Conservation (phyloP, 2,888 invertebrate genomes). For the Abscondita cerata region DNA sequence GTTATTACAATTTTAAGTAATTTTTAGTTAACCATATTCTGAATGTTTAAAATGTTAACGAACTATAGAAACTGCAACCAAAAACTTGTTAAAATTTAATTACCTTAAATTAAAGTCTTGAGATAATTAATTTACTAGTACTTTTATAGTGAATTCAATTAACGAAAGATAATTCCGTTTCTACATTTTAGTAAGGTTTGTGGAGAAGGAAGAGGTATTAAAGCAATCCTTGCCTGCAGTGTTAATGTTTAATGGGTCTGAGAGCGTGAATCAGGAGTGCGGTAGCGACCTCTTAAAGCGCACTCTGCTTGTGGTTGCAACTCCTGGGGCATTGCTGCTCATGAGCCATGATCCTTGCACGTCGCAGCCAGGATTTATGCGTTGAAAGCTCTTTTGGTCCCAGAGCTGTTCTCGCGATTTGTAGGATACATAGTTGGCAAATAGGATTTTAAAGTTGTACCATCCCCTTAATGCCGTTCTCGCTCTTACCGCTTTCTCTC, state of each 20-base stretch:
- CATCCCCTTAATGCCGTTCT: slow-evolving; percentile 12
- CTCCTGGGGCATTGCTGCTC: slow-evolving; percentile 36
- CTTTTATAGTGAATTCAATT: slow-evolving; percentile 27
- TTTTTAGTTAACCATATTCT: too few species aligned
- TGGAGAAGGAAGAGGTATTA: slow-evolving; percentile 36
- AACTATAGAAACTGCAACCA: too few species aligned
- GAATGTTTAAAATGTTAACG: too few species aligned
- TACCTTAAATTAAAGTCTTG: too few species aligned
- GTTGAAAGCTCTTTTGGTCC: slow-evolving; percentile 36
- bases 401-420: slow-evolving; percentile 32
- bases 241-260: slow-evolving; percentile 59
- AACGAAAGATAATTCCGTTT: slow-evolving; percentile 30
- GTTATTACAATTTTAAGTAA: too few species aligned
- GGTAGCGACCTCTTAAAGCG: slow-evolving; percentile 51
- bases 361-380: slow-evolving; percentile 36
- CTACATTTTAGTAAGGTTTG: slow-evolving; percentile 35
- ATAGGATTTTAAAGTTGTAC: slow-evolving; percentile 30
- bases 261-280: slow-evolving; percentile 55
- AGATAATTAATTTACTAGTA: background rate
- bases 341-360: slow-evolving; percentile 36
- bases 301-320: slow-evolving; percentile 55
- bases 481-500: slow-evolving; percentile 14
- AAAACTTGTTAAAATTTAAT: too few species aligned
- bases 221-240: slow-evolving; percentile 56
- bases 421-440: slow-evolving; percentile 25